phyloP scores from a whole-genome alignment of 1,140 invertebrate genomes.

The Nymphalis io region DNA sequence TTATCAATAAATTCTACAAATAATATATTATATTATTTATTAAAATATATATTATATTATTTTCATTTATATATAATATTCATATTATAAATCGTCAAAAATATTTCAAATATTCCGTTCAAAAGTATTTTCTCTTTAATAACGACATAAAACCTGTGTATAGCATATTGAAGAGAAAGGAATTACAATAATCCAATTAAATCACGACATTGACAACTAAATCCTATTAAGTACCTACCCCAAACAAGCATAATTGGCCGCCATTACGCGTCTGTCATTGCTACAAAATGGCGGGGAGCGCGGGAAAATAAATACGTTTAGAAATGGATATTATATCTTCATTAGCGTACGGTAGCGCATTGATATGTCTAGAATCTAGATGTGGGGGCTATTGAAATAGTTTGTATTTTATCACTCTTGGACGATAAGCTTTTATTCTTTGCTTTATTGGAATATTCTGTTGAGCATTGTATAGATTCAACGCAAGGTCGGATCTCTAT shows the following conservation, averaged over 20 bases:
- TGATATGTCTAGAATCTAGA: slow-evolving; percentile 65
- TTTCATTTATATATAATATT: no score
- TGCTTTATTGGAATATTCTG: slow-evolving; percentile 57
- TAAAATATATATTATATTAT: no score
- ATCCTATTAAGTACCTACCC: slow-evolving; percentile 64
- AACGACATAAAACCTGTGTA: not conserved
- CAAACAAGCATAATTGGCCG: slow-evolving; percentile 62
- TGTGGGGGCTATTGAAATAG: slow-evolving; percentile 63
- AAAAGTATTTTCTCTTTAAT: not conserved
- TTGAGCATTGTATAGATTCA: slow-evolving; percentile 45
- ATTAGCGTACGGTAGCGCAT: slow-evolving; percentile 71
- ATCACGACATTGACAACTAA: slow-evolving; percentile 74
- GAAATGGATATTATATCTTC: slow-evolving; percentile 77
- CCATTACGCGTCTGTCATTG: slow-evolving; percentile 70
- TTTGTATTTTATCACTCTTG: slow-evolving; percentile 70
- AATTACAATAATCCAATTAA: slow-evolving; percentile 76
- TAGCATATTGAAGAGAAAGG: slow-evolving; percentile 39
- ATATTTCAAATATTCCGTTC: not conserved
- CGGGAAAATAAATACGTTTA: slow-evolving; percentile 70
- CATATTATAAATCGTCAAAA: not conserved
- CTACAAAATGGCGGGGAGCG: slow-evolving; percentile 65
- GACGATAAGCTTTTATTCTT: slow-evolving; percentile 48
- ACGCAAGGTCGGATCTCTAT: slow-evolving; percentile 17
- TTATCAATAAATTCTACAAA: not conserved
- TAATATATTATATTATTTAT: no score